phyloP scores from a whole-genome alignment of 2,113 vertebrate species.

The Nanorana parkeri region DNA sequence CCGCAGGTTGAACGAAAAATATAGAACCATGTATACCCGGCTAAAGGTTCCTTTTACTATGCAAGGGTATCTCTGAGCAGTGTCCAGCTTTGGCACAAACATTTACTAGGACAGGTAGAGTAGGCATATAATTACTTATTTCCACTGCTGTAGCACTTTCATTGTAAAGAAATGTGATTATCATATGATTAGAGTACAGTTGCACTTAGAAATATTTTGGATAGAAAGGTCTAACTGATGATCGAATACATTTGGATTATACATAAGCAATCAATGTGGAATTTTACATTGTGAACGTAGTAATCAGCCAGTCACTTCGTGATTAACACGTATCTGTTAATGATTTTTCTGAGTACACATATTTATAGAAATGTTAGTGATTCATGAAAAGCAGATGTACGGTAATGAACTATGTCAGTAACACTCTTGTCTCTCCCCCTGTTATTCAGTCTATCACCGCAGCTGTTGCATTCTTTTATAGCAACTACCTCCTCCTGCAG shows the following conservation, averaged over 20 bases:
- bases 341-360: background rate
- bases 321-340: conserved; percentile 23
- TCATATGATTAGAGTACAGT: no score
- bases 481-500: conserved; percentile 92
- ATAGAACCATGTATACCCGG: no score
- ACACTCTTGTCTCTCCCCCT: background rate
- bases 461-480: conserved; percentile 94
- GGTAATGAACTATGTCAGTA: background rate
- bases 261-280: background rate
- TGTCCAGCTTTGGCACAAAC: no score
- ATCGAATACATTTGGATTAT: background rate
- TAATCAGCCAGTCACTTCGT: conserved; percentile 38
- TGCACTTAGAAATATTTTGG: no score
- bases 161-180: no score
- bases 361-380: conserved; percentile 36
- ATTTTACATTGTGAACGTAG: background rate
- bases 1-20: no score
- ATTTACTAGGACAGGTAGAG: no score
- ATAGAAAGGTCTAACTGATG: no score
- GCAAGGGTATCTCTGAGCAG: no score
- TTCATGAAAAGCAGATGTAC: conserved; percentile 16
- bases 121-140: no score
- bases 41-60: no score
- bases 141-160: no score
- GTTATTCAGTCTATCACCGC: conserved; percentile 88